These are phyloP conservation scores for Chionomys nivalis DNA, from an alignment of 2,113 vertebrate genomes.

Conservation along the genomic window DNA sequence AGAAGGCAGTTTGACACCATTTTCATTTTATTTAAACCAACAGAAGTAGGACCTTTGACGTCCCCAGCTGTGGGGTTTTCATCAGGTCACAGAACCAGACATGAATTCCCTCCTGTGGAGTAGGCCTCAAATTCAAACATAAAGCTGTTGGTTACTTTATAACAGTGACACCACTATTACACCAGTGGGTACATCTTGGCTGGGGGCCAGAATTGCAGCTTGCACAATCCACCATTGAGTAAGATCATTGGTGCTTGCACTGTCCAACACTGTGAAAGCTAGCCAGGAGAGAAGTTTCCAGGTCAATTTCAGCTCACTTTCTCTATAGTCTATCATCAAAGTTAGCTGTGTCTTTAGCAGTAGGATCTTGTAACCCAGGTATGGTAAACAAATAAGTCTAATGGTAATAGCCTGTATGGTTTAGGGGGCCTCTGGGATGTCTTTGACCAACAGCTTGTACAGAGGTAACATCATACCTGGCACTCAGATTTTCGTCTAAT, in stretches of 20 bases:
- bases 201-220: neutral
- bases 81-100: neutral
- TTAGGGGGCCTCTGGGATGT: neutral
- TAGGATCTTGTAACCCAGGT: neutral
- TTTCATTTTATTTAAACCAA: neutral
- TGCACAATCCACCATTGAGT: too few relatives aligned
- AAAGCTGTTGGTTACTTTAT: neutral
- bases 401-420: neutral
- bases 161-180: neutral
- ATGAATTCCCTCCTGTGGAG: neutral
- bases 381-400: neutral
- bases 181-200: neutral
- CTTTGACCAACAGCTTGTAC: neutral
- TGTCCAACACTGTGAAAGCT: neutral
- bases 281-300: neutral
- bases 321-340: neutral
- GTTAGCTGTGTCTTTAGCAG: neutral
- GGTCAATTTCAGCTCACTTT: neutral
- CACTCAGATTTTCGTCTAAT: neutral
- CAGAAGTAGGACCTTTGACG: neutral
- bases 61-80: neutral
- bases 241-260: neutral
- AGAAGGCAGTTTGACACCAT: neutral
- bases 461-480: neutral
- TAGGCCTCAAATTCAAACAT: neutral